Base-by-base conservation (phyloP, 2,888 invertebrate genomes). In the Liodrosophila aerea region DNA sequence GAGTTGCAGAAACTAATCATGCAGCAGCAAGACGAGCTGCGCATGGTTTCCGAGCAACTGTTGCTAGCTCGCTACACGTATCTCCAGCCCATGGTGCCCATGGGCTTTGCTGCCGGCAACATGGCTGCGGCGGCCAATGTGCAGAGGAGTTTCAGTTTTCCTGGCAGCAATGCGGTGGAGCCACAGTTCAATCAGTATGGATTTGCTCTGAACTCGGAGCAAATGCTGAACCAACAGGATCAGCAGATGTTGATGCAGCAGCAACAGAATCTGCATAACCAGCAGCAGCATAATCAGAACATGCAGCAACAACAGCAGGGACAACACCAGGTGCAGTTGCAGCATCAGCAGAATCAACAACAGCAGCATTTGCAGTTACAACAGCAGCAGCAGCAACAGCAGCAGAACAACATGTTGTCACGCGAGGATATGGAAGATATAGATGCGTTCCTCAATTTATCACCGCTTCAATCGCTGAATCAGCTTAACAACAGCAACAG, bases 31-130 rank as follows among this genome's bases (percentile, higher is more conserved):
- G 96, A 96, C 83, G 96, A 97, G 88, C 89, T 97, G 69, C 92
- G 95, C 37, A 92, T 94, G 70, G 95, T 97, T 0, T 96, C 96
- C n/a, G 96, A 97, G 86, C 96, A 97, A 86, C 91, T 97, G 50
- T 88, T 96, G 43, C 93, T 97, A 88, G 95, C 96, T 0, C 92
- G 95, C 81, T 94, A 95, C 71, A 96, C 96, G 4, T 92, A 96
- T 8, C 80, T 93, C 30, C 92, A 91, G 44, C 82, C 89, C 4
- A 73, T 88, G 60, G 76, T 89, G 66, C 85, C 87, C 0, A 75
- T 87, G 58, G 80, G 77, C 8, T 87, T 86, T 34, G 50, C 82
- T 1, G 12, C 71, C 11, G 34, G 58, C n/a, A 81, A 56, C 29
- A 71, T 76, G 64, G 51, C 83, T 0, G 57, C 56, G 0, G 33